phyloP scores from a whole-genome alignment of 2,797 vertebrate genomes.

The Adrianichthys oophorus region DNA sequence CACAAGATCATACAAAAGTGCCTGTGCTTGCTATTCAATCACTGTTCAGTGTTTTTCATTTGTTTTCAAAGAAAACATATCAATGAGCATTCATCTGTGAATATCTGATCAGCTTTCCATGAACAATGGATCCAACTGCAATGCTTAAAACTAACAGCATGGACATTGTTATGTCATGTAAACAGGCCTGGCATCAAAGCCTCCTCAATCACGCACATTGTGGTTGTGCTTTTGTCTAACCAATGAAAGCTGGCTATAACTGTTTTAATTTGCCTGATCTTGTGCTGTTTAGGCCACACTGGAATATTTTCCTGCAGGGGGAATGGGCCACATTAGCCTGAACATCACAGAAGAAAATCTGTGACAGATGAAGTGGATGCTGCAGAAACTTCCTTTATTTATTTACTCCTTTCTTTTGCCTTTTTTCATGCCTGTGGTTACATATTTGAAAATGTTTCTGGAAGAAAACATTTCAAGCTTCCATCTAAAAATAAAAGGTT shows the following conservation, averaged over 20 bases:
- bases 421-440: no score
- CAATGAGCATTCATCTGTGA: conserved; percentile 38
- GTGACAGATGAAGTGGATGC: no score
- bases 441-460: no score
- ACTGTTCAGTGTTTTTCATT: conserved; percentile 8
- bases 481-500: no score
- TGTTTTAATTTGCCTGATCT: conserved; percentile 17
- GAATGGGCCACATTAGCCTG: conserved; percentile 22
- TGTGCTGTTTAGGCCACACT: conserved; percentile 21
- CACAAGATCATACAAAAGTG: background rate
- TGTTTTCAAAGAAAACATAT: conserved; percentile 37
- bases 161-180: conserved; percentile 71
- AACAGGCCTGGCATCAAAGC: conserved; percentile 80
- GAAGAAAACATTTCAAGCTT: no score
- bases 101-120: conserved; percentile 47
- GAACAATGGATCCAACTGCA: conserved; percentile 36
- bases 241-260: conserved; percentile 19
- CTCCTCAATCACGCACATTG: conserved; percentile 72
- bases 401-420: no score
- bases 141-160: conserved; percentile 51
- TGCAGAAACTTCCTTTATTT: no score
- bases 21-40: conserved; percentile 7
- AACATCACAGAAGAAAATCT: conserved; percentile 1
- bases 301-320: conserved; percentile 35
- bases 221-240: conserved; percentile 60